Evolutionary conservation across 2,797 vertebrate species (phyloP).

Genomic region (Antennarius maculatus): DNA sequence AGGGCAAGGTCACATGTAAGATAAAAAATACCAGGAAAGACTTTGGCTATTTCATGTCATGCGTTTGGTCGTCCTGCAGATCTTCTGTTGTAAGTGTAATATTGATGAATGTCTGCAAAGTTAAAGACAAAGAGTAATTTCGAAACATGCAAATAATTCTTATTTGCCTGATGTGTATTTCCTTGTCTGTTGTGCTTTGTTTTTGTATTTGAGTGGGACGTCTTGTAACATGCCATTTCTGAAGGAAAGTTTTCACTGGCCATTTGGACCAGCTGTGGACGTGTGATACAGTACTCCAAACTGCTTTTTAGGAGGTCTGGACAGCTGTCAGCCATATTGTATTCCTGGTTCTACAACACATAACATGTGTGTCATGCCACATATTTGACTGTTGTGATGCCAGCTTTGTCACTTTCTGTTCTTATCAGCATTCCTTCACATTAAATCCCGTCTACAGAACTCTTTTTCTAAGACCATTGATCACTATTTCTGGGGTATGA

Average conservation of each 20-base stretch:
- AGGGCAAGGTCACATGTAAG: conserved; percentile 6
- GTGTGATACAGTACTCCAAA: conserved; percentile 53
- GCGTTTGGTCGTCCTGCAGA: conserved; percentile 41
- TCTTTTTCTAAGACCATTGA: neutral
- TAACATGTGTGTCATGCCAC: conserved; percentile 39
- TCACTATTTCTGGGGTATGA: conserved; percentile 15
- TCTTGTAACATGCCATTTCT: conserved; percentile 27
- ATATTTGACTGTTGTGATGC: conserved; percentile 30
- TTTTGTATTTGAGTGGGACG: conserved; percentile 12
- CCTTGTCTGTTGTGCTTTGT: conserved; percentile 3
- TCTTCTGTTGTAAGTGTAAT: conserved; percentile 3
- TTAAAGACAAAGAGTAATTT: conserved; percentile 6
- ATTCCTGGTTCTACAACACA: conserved; percentile 70
- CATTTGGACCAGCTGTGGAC: conserved; percentile 59
- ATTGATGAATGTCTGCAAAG: conserved; percentile 1
- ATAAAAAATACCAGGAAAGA: conserved; percentile 18
- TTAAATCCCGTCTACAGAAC: neutral
- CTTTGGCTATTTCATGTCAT: conserved; percentile 31
- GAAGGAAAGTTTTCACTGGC: conserved; percentile 35
- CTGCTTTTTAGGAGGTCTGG: conserved; percentile 53
- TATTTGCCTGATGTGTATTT: neutral
- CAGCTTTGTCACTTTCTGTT: conserved; percentile 48
- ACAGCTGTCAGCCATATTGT: conserved; percentile 73
- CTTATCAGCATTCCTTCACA: neutral
- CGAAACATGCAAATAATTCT: conserved; percentile 19